Evolutionary conservation across 2,888 invertebrate species (phyloP), one percentile per base, ranked within the genome.

Genomic region (Hesperia comma): DNA sequence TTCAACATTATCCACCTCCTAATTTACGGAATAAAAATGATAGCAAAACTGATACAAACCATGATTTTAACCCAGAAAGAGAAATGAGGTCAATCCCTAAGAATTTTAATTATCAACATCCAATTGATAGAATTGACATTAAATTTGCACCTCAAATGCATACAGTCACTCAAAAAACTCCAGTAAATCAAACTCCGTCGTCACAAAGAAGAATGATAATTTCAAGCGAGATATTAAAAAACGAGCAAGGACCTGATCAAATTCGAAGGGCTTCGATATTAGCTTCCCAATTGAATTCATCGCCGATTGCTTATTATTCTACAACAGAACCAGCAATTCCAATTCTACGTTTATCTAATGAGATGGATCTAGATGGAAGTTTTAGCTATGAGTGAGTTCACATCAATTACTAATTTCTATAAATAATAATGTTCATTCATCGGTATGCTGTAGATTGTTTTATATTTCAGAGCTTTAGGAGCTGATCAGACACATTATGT

Each of bases 341-440:
- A 15, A 93, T 94, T 71, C 78, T 94, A 64, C 87, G 93, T 60
- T 81, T 93, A 67, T 92, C 93, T 37, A 93, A 91, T 73, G 93
- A 94, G 83, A 94, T 94, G 88, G 93, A 93, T 78, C 85, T 93
- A 69, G 93, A 94, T 78, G 93, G 93, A 69, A 92, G 92, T 72
- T 94, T 93, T 73, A 93, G 93, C 74, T 94, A 93, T 68, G 93
- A 93, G 93, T 93, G 83, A 86, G 93, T 90, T 54, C 7, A 19
- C 37, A 53, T 19, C 2, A 57, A 43, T 32, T 33, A 21, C 21
- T 19, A 19, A 57, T 5, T 54, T 14, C 21, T n/a, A 51, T 0
- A 51, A n/a, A 26, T 32, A n/a, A 15, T 6, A n/a, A 15, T 32
- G 7, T 53, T 2, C 26, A 46, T 33, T 32, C 19, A 26, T 54